Evolutionary conservation across 2,113 vertebrate species (phyloP), one percentile per base, ranked within the genome.

Genomic region (Lagopus muta): DNA sequence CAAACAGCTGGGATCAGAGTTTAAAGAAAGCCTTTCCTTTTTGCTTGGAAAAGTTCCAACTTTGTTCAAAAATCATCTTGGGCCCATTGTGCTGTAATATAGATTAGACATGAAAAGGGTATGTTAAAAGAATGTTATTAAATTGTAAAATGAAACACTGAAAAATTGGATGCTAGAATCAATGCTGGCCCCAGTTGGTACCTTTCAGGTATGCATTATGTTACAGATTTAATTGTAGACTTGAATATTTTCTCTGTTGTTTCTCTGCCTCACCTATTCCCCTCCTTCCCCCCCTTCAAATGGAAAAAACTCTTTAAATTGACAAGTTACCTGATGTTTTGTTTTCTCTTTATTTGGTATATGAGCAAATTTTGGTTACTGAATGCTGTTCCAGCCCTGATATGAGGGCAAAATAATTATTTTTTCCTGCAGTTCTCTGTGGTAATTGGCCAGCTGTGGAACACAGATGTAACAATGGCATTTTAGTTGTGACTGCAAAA

Each of bases 151-250:
- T 14, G 18, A 43, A 72, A 36, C 27, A 11, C 28, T 60, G 65
- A 9, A 73, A 85, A 88, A 52, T 55, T 79, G 77, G 57, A 72
- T 75, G 61, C 34, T 81, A 47, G 71, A 95, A 72, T 90, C 24
- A 79, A 3, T 47, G 38, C 47, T 90, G 38, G 52, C 54, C 52
- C 73, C 83, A 52, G 72, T 30, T 71, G 88, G 76, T 45, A 60
- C 0, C 1, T 66, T 73, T 62, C 34, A 42, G 65, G 74, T 54
- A 69, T 52, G 62, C 45, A 48, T 92, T 92, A 73, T 70, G 81
- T 89, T 73, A 92, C 70, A 90, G 62, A 82, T 87, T 92, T 94
- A 95, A 90, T 90, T 93, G 65, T 30, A 28, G 24, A 36, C 73
- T 90, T 90, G 40, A 62, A 76, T 92, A 20, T 79, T 73, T 74